These are phyloP conservation scores for Osmerus eperlanus DNA, from an alignment of 2,113 vertebrate species.

Conservation along the genomic window DNA sequence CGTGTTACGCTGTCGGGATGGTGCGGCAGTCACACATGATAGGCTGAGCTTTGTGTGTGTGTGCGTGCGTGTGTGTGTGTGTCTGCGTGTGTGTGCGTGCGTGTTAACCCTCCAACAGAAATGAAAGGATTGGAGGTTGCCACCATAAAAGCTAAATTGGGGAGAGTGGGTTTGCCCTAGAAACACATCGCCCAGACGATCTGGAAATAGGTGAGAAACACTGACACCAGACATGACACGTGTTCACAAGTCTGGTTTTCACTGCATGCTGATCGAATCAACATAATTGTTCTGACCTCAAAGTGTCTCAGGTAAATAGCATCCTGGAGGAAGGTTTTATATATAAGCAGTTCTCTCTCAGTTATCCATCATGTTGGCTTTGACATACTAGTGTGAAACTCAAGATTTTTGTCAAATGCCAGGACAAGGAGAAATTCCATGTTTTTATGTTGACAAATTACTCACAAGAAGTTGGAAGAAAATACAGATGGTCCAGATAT, in stretches of 20 bases:
- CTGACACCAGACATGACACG: constrained; percentile 20
- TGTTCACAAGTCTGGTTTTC: constrained; percentile 15
- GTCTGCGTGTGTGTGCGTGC: constrained; percentile 34
- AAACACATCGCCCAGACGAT: constrained; percentile 37
- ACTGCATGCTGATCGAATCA: neutral
- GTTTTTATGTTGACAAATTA: too few relatives aligned
- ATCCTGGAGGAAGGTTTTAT: too few relatives aligned
- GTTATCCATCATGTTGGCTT: too few relatives aligned
- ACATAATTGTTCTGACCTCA: constrained; percentile 12
- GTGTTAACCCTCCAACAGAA: constrained; percentile 72
- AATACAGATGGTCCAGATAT: too few relatives aligned
- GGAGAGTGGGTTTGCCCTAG: constrained; percentile 28
- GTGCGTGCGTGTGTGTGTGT: constrained; percentile 31
- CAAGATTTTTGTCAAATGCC: too few relatives aligned
- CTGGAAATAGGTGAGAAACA: constrained; percentile 31
- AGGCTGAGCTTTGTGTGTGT: constrained; percentile 75
- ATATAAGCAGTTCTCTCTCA: too few relatives aligned
- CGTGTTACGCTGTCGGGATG: constrained; percentile 83
- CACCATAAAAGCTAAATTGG: constrained; percentile 62
- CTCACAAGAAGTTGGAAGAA: too few relatives aligned
- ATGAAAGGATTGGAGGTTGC: constrained; percentile 64
- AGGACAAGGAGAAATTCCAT: too few relatives aligned
- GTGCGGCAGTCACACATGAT: constrained; percentile 78
- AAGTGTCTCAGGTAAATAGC: constrained; percentile 21
- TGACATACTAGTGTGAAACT: too few relatives aligned